Percentiles rank a stretch among this genome's conserved stretches.
Evolutionary conservation across 2,113 vertebrate genomes (phyloP).

Genomic region (Piprites chloris): DNA sequence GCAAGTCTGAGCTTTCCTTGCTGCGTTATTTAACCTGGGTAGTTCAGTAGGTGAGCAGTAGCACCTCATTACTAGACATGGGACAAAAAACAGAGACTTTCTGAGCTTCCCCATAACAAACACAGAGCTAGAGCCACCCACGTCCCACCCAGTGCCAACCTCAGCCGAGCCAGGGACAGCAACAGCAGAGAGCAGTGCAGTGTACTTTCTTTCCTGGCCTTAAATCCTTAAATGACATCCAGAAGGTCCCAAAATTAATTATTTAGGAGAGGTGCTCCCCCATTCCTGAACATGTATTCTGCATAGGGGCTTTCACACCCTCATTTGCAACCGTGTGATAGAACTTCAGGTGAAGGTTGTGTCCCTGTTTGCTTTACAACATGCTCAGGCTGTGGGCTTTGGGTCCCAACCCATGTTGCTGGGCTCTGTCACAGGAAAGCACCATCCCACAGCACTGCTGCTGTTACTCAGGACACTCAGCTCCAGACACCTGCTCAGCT

Average conservation of each 20-base stretch:
- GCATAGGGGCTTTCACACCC: background rate
- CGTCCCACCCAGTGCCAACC: accelerated
- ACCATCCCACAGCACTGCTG: background rate
- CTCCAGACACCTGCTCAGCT: background rate
- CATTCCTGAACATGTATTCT: background rate
- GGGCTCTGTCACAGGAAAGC: background rate
- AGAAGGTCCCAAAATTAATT: background rate
- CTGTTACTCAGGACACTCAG: background rate
- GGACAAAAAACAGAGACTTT: background rate
- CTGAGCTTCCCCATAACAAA: background rate
- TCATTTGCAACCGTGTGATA: background rate
- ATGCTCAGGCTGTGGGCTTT: background rate
- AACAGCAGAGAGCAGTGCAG: background rate
- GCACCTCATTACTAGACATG: background rate
- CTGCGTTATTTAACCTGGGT: background rate
- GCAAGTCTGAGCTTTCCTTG: background rate
- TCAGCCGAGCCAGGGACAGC: background rate
- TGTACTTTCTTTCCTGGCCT: background rate
- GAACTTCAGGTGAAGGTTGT: background rate
- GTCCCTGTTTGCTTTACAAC: accelerated
- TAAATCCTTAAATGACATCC: background rate
- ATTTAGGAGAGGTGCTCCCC: background rate
- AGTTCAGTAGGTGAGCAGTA: background rate
- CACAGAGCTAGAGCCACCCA: background rate
- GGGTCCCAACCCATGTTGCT: accelerated